phyloP scores from a whole-genome alignment of 53 echinoderm and acorn worm species.

The Patiria pectinifera region DNA sequence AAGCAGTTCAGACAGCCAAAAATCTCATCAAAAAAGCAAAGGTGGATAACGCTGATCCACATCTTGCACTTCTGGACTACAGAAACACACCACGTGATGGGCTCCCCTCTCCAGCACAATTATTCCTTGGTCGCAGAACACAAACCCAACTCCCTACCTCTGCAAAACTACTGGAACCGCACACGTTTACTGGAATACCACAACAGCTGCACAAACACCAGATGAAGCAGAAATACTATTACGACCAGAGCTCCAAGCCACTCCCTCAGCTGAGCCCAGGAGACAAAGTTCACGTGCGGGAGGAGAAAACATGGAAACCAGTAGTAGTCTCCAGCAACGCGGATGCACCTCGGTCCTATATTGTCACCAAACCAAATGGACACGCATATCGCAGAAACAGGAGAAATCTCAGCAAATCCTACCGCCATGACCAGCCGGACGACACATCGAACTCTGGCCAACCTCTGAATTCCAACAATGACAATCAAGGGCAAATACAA shows the following conservation, averaged over 20 bases:
- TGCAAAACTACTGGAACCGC: conserved; percentile 40
- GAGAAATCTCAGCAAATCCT: too few species aligned
- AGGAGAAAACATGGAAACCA: too few species aligned
- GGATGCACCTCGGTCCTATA: too few species aligned
- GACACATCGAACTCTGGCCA: too few species aligned
- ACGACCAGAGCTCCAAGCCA: background rate
- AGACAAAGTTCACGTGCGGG: too few species aligned
- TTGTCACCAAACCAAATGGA: too few species aligned
- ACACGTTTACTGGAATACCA: background rate
- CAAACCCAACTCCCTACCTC: conserved; percentile 40
- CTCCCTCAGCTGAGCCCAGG: background rate
- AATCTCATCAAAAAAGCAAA: conserved; percentile 54
- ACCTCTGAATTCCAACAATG: too few species aligned
- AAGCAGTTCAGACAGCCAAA: too few species aligned
- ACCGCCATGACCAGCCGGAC: too few species aligned
- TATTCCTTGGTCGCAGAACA: conserved; percentile 52
- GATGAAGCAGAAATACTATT: background rate
- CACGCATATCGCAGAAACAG: too few species aligned
- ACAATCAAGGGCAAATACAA: too few species aligned
- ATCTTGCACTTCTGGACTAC: conserved; percentile 48
- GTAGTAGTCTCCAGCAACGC: too few species aligned
- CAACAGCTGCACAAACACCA: background rate
- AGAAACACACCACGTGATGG: conserved; percentile 62
- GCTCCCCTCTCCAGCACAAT: conserved; percentile 27
- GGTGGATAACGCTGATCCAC: conserved; percentile 41